Conservation (phyloP, 1,140 invertebrate genomes). For the Scaptomyza hsui region DNA sequence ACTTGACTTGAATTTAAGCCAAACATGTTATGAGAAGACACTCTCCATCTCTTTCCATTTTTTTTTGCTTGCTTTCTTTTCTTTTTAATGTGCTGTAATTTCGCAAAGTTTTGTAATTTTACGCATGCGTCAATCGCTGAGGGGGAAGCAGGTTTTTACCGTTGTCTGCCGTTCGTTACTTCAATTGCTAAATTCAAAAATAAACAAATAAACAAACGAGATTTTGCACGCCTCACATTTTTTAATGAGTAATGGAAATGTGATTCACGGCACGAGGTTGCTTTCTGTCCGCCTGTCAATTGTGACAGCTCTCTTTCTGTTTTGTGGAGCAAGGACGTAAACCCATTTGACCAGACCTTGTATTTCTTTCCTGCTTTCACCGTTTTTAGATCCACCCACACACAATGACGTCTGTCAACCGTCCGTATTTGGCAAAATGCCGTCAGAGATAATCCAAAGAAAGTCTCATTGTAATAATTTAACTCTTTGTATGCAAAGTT, state of each 20-base stretch:
- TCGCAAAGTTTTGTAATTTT: constrained; percentile 75
- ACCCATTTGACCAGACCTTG: constrained; percentile 64
- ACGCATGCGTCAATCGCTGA: constrained; percentile 57
- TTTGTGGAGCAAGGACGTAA: constrained; percentile 79
- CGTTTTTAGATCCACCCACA: constrained; percentile 48
- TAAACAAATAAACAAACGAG: constrained; percentile 67
- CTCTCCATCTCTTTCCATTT: constrained; percentile 28
- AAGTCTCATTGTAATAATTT: constrained; percentile 60
- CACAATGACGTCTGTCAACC: constrained; percentile 10
- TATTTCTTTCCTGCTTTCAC: constrained; percentile 74
- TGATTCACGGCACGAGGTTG: constrained; percentile 59
- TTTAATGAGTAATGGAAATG: constrained; percentile 64
- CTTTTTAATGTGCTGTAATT: constrained; percentile 60
- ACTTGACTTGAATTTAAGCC: constrained; percentile 55
- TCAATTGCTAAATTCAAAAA: constrained; percentile 71
- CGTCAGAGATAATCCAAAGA: constrained; percentile 37
- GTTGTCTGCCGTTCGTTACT: constrained; percentile 45
- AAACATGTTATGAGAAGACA: constrained; percentile 21
- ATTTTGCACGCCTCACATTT: constrained; percentile 47
- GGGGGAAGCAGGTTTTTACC: constrained; percentile 64
- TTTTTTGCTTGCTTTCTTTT: constrained; percentile 9
- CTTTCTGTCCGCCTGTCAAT: constrained; percentile 55
- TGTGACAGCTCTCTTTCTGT: constrained; percentile 76
- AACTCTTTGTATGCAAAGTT: constrained; percentile 83
- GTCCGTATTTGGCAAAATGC: constrained; percentile 9